Conservation (phyloP, 2,888 invertebrate genomes). For the Apamea monoglypha region DNA sequence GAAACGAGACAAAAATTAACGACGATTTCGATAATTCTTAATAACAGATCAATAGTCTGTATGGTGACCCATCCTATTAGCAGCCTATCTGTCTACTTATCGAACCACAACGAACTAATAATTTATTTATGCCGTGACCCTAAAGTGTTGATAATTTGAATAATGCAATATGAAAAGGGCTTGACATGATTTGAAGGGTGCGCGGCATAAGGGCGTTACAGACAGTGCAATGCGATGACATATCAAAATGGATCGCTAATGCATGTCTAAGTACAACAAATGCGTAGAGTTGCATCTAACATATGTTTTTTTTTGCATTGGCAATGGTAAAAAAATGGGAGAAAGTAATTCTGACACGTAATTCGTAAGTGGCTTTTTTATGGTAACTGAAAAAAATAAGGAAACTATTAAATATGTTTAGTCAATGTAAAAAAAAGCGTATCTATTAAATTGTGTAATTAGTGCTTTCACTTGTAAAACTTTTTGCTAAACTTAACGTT, state of each 20-base stretch:
- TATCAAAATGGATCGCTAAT: slow-evolving; percentile 89
- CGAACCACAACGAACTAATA: slow-evolving; percentile 49
- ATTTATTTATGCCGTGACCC: slow-evolving; percentile 65
- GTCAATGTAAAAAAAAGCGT: slow-evolving; percentile 26
- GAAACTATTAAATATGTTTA: slow-evolving; percentile 5
- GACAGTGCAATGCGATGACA: slow-evolving; percentile 81
- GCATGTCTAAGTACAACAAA: slow-evolving; percentile 71
- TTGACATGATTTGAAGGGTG: slow-evolving; percentile 74
- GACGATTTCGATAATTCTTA: neutral
- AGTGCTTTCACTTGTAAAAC: slow-evolving; percentile 44
- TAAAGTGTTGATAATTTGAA: slow-evolving; percentile 80
- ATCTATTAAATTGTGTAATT: slow-evolving; percentile 35
- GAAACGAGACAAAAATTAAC: neutral
- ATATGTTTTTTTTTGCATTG: neutral
- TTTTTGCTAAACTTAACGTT: slow-evolving; percentile 9
- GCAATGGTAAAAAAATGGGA: slow-evolving; percentile 3
- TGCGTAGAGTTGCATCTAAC: slow-evolving; percentile 59
- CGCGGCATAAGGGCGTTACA: slow-evolving; percentile 74
- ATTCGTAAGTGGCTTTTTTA: neutral
- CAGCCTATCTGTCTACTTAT: slow-evolving; percentile 24
- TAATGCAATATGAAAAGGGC: slow-evolving; percentile 81
- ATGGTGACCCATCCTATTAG: slow-evolving; percentile 23
- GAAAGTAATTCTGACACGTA: slow-evolving; percentile 28
- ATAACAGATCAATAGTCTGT: neutral
- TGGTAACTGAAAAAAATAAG: neutral